Base-by-base conservation (phyloP, 1,140 invertebrate genomes). In the Zaprionus ornatus region DNA sequence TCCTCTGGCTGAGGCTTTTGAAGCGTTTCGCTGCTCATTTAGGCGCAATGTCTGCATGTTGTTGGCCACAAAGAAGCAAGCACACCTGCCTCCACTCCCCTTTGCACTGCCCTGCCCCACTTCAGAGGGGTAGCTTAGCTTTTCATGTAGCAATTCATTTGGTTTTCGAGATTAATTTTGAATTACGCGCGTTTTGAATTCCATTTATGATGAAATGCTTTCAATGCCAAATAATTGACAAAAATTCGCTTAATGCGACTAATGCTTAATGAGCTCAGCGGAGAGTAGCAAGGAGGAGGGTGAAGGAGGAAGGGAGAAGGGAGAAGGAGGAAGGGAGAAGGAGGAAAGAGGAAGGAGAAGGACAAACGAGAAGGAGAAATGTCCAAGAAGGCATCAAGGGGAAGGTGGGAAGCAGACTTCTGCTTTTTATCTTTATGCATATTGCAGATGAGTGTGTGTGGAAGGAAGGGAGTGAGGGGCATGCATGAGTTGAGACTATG, bases 141-240 rank as follows among this genome's bases (percentile, higher is more conserved):
- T 76, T 76, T 76, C 67, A 65, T 64, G 65, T 74, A 59, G 76
- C 65, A 77, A 77, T 82, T 82, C 79, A 78, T 78, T 71, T 70
- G 71, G 71, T 56, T 77, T 78, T 66, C 69, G 83, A 80, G 83
- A 85, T 85, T 85, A 85, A 85, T 85, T 85, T 82, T 85, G 79
- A 86, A 85, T 85, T 87, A 82, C 81, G 82, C 80, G 78, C 82
- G 74, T 81, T 87, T 86, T 85, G 79, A 82, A 87, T 79, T 56
- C 67, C 79, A 82, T 85, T 85, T 82, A 82, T 45, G 35, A 7
- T 17, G n/a, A n/a, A 86, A 78, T 75, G 79, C 62, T 73, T 66
- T 72, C 74, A 76, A 63, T 72, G 74, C 45, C 59, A 74, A 68
- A 84, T 84, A 84, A 84, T 84, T 84, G 81, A 55, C 67, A 68